phyloP scores from a whole-genome alignment of 1,140 invertebrate genomes.

The Lysiphlebus fabarum region DNA sequence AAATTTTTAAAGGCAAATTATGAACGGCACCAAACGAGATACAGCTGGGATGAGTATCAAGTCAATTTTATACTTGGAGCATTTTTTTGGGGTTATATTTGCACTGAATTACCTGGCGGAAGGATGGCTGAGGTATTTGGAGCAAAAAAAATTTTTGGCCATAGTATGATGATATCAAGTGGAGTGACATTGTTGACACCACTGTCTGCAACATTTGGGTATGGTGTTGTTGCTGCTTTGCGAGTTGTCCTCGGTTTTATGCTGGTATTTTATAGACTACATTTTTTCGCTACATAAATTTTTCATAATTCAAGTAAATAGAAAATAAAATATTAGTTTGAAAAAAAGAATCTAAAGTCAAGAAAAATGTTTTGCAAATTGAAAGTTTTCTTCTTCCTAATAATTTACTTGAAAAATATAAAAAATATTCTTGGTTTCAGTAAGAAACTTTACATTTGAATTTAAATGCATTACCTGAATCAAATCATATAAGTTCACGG shows the following conservation, averaged over 20 bases:
- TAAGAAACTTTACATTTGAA: too few species aligned
- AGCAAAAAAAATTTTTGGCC: conserved; percentile 78
- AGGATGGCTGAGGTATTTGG: conserved; percentile 78
- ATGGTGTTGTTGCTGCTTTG: conserved; percentile 61
- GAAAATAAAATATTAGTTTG: too few species aligned
- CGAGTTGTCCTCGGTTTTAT: conserved; percentile 71
- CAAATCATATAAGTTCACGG: too few species aligned
- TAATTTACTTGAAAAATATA: too few species aligned
- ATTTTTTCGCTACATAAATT: too few species aligned
- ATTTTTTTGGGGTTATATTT: conserved; percentile 89
- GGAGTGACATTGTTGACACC: conserved; percentile 80
- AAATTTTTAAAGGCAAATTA: conserved; percentile 22
- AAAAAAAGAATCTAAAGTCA: too few species aligned
- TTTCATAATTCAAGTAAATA: too few species aligned
- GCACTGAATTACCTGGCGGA: conserved; percentile 84
- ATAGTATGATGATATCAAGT: conserved; percentile 79
- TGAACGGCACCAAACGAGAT: conserved; percentile 51
- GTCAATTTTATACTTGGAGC: conserved; percentile 77
- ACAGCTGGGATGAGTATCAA: conserved; percentile 68
- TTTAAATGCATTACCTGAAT: too few species aligned
- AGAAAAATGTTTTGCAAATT: too few species aligned
- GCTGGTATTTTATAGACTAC: conserved; percentile 56
- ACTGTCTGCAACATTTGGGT: conserved; percentile 63
- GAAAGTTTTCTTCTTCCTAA: too few species aligned
- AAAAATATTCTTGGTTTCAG: too few species aligned